Conservation (phyloP, 2,888 invertebrate genomes). For the Caenorhabditis becei region DNA sequence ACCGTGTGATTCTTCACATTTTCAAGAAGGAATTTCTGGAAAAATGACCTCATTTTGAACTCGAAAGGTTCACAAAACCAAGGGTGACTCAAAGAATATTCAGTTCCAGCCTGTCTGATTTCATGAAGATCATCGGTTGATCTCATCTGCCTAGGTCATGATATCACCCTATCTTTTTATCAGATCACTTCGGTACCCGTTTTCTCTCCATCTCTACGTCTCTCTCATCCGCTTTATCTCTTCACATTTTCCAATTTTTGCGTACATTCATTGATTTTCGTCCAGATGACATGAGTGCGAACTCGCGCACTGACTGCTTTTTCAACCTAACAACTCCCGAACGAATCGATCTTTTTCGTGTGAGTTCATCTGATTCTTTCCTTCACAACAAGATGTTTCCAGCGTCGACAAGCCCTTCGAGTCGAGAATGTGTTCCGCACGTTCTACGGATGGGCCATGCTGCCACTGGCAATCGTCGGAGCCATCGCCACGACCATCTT, state of each 20-base stretch:
- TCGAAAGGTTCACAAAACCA: constrained; percentile 2
- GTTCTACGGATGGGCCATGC: constrained; percentile 77
- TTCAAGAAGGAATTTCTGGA: neutral
- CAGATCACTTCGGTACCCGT: neutral
- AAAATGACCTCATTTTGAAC: neutral
- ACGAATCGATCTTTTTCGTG: constrained; percentile 73
- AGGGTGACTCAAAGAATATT: neutral
- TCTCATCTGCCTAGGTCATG: neutral
- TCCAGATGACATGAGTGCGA: constrained; percentile 66
- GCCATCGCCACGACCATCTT: constrained; percentile 72
- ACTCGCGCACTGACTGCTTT: constrained; percentile 75
- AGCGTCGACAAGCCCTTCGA: constrained; percentile 72
- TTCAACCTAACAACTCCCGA: constrained; percentile 74
- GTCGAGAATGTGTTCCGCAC: constrained; percentile 74
- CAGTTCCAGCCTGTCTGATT: neutral
- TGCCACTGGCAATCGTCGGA: constrained; percentile 75
- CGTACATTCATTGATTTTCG: neutral
- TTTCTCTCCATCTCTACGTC: constrained; percentile 12
- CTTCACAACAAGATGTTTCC: constrained; percentile 25
- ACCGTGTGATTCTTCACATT: neutral
- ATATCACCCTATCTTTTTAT: neutral
- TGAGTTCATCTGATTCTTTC: constrained; percentile 8
- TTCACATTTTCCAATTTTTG: constrained; percentile 7
- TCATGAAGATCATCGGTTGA: neutral
- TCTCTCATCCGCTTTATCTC: neutral